Percentiles rank a stretch among this genome's conserved stretches.
These are phyloP conservation scores for Oophaga sylvatica DNA, from an alignment of 2,797 vertebrate genomes.

Conservation along the genomic window DNA sequence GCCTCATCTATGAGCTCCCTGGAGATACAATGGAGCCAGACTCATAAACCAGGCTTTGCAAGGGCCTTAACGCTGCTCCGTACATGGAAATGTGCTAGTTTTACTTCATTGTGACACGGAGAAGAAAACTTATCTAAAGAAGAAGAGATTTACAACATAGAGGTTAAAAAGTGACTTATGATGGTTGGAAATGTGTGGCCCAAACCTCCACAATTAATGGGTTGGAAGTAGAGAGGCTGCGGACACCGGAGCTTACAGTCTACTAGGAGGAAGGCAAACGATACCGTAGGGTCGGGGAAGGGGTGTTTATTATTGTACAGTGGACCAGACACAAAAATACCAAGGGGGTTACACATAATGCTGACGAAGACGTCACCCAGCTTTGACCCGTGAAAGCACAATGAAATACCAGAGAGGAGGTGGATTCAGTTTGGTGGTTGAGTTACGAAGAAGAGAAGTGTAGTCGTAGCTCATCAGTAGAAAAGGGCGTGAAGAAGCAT, in stretches of 20 bases:
- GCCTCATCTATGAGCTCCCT: slow-evolving; percentile 31
- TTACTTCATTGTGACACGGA: not conserved
- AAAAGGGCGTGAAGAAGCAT: not conserved
- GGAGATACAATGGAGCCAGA: slow-evolving; percentile 27
- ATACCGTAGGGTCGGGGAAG: not conserved
- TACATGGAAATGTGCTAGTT: slow-evolving; percentile 8
- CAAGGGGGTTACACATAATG: not conserved
- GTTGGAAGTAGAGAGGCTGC: not conserved
- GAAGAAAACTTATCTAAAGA: not conserved
- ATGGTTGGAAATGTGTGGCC: not conserved
- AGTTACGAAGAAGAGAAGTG: too few relatives aligned
- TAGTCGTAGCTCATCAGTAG: not conserved
- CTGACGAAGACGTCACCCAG: too few relatives aligned
- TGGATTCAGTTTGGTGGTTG: not conserved
- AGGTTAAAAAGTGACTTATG: not conserved
- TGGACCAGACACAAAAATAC: not conserved
- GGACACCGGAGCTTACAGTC: not conserved
- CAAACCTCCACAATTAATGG: not conserved
- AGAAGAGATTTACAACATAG: not conserved
- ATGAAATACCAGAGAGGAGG: not conserved
- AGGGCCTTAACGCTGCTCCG: slow-evolving; percentile 2
- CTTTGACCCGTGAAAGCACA: not conserved
- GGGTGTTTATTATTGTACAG: not conserved
- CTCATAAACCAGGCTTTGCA: slow-evolving; percentile 3
- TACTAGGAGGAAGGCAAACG: not conserved